A percentile compares a stretch with the other conserved stretches of the same genome.
Conservation (phyloP, 2,797 vertebrate genomes). For the Poeciliopsis paucimaculata region DNA sequence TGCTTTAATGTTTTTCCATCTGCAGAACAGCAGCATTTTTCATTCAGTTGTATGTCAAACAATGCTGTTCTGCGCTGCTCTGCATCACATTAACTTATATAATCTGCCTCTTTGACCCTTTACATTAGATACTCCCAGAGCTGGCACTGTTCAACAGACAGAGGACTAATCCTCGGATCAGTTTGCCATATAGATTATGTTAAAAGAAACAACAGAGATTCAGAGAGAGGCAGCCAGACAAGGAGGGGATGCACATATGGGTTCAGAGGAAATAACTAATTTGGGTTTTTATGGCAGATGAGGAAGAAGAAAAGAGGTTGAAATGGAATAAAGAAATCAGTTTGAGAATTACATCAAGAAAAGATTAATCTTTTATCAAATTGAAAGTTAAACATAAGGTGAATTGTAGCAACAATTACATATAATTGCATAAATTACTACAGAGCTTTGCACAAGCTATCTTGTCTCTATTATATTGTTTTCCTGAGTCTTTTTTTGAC, state of each 20-base stretch:
- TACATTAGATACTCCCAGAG: conserved; percentile 40
- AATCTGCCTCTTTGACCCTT: conserved; percentile 41
- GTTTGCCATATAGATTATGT: conserved; percentile 28
- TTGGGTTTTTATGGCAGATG: conserved; percentile 54
- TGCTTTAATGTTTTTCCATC: conserved; percentile 40
- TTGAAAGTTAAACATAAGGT: conserved; percentile 26
- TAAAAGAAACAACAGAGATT: conserved; percentile 27
- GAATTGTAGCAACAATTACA: not conserved
- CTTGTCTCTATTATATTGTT: not conserved
- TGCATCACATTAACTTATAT: conserved; percentile 43
- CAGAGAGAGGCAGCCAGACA: conserved; percentile 18
- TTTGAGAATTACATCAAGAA: conserved; percentile 39
- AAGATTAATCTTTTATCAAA: conserved; percentile 67
- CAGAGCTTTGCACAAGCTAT: not conserved
- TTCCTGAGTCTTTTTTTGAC: conserved; percentile 14
- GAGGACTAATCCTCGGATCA: conserved; percentile 40
- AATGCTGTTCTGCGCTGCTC: conserved; percentile 27
- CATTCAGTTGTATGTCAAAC: conserved; percentile 37
- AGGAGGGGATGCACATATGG: conserved; percentile 40
- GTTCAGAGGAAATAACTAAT: conserved; percentile 37
- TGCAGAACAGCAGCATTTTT: conserved; percentile 42
- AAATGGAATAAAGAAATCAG: conserved; percentile 31
- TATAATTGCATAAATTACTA: not conserved
- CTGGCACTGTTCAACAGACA: not conserved
- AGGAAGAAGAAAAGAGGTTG: conserved; percentile 27